Evolutionary conservation across 2,113 vertebrate genomes (phyloP).

Genomic region (Herpetotheres cachinnans): DNA sequence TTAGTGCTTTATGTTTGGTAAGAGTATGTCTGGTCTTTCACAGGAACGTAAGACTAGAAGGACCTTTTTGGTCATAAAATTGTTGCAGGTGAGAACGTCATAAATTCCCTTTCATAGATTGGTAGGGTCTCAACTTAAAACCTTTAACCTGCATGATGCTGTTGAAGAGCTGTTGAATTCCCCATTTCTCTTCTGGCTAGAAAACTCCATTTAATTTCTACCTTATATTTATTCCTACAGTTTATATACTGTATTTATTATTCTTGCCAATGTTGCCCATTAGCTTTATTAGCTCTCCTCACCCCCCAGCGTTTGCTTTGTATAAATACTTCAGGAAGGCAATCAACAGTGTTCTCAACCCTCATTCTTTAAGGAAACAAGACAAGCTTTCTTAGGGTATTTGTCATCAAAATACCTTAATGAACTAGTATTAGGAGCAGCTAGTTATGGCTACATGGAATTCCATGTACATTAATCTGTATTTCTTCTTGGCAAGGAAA

Average conservation of each 20-base stretch:
- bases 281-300: not conserved
- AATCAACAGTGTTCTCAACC: not conserved
- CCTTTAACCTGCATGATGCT: not conserved
- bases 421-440: not conserved
- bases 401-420: not conserved
- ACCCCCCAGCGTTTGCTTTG: not conserved
- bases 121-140: not conserved
- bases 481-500: not conserved
- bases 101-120: not conserved
- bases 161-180: not conserved
- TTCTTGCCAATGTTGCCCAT: not conserved
- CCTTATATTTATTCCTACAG: not conserved
- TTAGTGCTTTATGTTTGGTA: not conserved
- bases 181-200: not conserved
- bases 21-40: not conserved
- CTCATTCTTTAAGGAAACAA: not conserved
- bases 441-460: not conserved
- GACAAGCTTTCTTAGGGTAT: not conserved
- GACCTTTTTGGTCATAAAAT: not conserved
- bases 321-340: not conserved
- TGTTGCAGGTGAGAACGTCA: not conserved
- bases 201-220: not conserved
- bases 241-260: not conserved
- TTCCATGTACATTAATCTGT: not conserved
- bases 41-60: not conserved